Evolutionary conservation across 2,113 vertebrate genomes (phyloP), one percentile per base, ranked within the genome.

Genomic region (Plectropomus leopardus): DNA sequence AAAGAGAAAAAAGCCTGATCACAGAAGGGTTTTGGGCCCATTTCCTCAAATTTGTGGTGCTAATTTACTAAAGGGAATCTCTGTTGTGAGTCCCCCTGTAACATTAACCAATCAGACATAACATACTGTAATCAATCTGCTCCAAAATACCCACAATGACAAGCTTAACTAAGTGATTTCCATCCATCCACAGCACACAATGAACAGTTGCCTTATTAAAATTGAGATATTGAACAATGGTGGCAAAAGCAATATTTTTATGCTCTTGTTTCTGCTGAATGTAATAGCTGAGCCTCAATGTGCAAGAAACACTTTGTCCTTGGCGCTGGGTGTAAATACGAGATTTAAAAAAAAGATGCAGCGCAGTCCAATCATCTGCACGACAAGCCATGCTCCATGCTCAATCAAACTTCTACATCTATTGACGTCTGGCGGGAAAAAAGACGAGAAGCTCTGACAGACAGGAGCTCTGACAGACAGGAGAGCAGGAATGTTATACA

Each of bases 261-360:
- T 55, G 36, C 21, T 53, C 61, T 59, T 11, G 51, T 69, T 57
- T 57, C 65, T 13, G 54, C 36, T 36, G 32, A 72, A 53, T 15
- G 32, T 17, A 58, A 64, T 14, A 17, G 59, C 50, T 11, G 54
- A 53, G 67, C 60, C 16, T 61, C 23, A 16, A 23, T 28, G 32
- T 30, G 26, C 66, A 66, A 50, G 75, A 85, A 72, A 65, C 66
- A 77, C 59, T 50, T 77, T 42, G 81, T 89, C 86, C 84, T 86
- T 79, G 77, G 48, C 55, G 59, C 14, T 15, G 36, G 19, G 80
- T 80, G 68, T 84, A 84, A 91, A 84, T 78, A 72, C 85, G 36
- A 80, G 72, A 81, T 58, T 17, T 17, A 59, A 70, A 57, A 24
- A 50, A 66, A 70, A 82, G 40, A 55, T 55, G 72, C 53, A 19